Conservation (phyloP, 1,140 invertebrate genomes). For the Drosophila neocordata region DNA sequence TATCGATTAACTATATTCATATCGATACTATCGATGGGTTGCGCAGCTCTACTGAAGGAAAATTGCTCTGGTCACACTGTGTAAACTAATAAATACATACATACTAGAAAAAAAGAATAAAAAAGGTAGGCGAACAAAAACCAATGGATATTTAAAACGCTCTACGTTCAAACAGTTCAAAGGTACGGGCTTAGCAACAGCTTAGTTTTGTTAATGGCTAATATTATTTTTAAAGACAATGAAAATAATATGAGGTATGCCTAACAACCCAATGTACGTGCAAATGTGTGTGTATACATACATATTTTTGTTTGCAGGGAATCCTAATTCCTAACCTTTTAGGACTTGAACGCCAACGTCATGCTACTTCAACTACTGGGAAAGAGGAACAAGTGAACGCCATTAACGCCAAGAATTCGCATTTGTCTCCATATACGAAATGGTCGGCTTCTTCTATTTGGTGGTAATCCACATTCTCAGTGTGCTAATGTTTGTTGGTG, state of each 20-base stretch:
- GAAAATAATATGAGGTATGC: background rate
- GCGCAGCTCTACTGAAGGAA: too few species aligned
- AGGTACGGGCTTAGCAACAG: background rate
- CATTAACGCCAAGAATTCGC: background rate
- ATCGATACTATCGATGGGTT: too few species aligned
- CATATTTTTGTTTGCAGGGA: background rate
- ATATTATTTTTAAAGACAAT: background rate
- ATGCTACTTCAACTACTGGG: background rate
- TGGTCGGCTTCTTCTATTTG: slow-evolving; percentile 1
- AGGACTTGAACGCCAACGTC: background rate
- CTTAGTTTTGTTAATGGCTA: background rate
- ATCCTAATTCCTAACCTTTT: background rate
- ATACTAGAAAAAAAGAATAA: background rate
- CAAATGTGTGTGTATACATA: background rate
- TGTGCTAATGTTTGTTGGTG: background rate
- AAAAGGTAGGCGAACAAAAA: background rate
- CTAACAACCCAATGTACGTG: background rate
- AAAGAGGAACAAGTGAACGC: slow-evolving; percentile 2
- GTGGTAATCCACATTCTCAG: background rate
- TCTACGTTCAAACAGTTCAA: background rate
- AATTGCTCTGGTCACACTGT: too few species aligned
- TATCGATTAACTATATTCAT: too few species aligned
- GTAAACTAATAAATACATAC: slow-evolving; percentile 2
- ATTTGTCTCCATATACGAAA: background rate
- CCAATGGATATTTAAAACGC: background rate